Evolutionary conservation across 2,888 invertebrate species (phyloP), one percentile per base, ranked within the genome.

Genomic region (Synergus laeviventris): DNA sequence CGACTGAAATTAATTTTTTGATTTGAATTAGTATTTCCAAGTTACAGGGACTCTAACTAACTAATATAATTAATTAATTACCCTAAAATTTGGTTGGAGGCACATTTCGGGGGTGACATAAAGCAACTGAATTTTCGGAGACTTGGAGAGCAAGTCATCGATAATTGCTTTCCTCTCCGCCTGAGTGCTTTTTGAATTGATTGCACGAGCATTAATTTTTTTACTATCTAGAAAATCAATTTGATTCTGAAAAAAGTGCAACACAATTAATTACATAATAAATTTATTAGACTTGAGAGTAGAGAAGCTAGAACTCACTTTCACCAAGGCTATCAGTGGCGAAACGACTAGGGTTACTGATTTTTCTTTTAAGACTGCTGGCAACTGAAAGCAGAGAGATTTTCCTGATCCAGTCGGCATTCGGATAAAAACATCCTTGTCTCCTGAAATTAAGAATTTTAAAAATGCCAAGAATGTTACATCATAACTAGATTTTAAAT

Each of bases 401-500:
- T 99, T 99, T 56, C 99, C 99, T 54, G 97, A 96, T 18, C 99
- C 99, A 7, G 99, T 99, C 1, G 99, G 99, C 98, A 99, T 98
- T 81, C 97, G 98, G 14, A 99, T 95, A 89, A 96, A 98, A 0
- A 98, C 96, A 94, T 99, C 99, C 86, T 94, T 93, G 84, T 95
- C 94, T 83, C 95, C 97, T 97, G 89, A 74, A 74, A 39, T 42
- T 38, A 14, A 21, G 3, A 42, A 74, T 56, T 42, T 39, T 39
- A n/a, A n/a, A 31, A 31, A 31, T 31, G 0, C 7, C 31, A 5
- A 31, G 7, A 31, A 31, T 31, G 31, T 31, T 31, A 31, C 5
- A 31, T 31, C 0, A 5, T 31, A 7, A 31, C 7, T 5, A 31
- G 31, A 31, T 31, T 31, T 31, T 31, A 0, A 31, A 31, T 31